These are phyloP conservation scores for Oophaga sylvatica DNA, from an alignment of 2,797 vertebrate species.

Conservation along the genomic window DNA sequence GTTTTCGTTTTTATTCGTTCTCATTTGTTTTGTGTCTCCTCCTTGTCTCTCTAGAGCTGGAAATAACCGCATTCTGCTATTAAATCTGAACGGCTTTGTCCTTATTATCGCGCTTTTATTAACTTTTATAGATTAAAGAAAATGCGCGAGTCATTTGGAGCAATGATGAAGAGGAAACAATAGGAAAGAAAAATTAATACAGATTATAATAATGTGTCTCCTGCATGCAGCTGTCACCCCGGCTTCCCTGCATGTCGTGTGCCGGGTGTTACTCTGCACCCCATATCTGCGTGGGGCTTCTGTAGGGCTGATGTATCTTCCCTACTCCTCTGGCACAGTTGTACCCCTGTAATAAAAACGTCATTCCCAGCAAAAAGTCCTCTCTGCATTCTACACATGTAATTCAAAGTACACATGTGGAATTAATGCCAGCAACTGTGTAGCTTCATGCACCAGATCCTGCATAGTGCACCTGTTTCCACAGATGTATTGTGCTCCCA, in stretches of 20 bases:
- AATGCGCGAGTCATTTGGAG: neutral
- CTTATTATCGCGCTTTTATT: neutral
- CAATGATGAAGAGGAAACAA: too few relatives aligned
- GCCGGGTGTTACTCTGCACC: too few relatives aligned
- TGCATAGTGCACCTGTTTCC: too few relatives aligned
- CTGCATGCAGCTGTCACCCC: too few relatives aligned
- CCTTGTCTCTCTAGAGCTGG: neutral
- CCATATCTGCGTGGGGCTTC: too few relatives aligned
- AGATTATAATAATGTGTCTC: too few relatives aligned
- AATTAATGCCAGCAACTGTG: neutral
- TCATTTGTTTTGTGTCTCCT: neutral
- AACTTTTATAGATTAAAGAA: neutral
- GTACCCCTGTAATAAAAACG: neutral
- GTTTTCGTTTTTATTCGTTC: neutral
- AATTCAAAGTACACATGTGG: neutral
- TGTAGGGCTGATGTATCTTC: too few relatives aligned
- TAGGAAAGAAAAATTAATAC: too few relatives aligned
- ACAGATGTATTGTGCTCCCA: too few relatives aligned
- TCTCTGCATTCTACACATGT: neutral
- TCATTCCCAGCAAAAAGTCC: neutral
- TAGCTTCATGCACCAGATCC: neutral
- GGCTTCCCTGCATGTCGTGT: too few relatives aligned
- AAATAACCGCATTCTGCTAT: neutral
- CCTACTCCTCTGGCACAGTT: too few relatives aligned
- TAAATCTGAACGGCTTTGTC: neutral